Evolutionary conservation across 2,888 invertebrate genomes (phyloP).

Genomic region (Ischnus inquisitorius): DNA sequence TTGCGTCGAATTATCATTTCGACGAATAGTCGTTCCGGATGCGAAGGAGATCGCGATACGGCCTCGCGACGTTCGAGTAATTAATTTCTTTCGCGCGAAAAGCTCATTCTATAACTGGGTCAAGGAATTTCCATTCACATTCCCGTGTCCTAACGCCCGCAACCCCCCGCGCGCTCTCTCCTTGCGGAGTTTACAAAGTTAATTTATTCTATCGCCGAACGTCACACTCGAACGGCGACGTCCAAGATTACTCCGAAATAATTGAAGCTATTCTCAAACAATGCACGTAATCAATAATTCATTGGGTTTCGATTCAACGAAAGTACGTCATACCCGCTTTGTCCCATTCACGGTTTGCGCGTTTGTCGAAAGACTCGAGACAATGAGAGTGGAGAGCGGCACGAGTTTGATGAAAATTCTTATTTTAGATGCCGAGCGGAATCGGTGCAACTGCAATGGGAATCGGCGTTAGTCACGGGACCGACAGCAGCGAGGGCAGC

Average conservation of each 20-base stretch:
- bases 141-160: neutral
- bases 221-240: neutral
- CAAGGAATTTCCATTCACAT: slow-evolving; percentile 3
- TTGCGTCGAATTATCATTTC: slow-evolving; percentile 1
- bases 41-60: neutral
- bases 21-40: neutral
- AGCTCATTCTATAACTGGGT: neutral
- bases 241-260: slow-evolving; percentile 24
- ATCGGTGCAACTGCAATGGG: slow-evolving; percentile 84
- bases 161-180: neutral
- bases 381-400: slow-evolving; percentile 21
- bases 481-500: slow-evolving; percentile 82
- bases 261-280: slow-evolving; percentile 66
- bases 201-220: neutral
- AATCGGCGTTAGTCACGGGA: slow-evolving; percentile 83
- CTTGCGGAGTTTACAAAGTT: neutral
- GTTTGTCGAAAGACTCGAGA: neutral
- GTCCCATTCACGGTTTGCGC: neutral
- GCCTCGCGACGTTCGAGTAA: neutral
- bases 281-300: slow-evolving; percentile 64
- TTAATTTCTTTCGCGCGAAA: neutral
- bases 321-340: slow-evolving; percentile 18
- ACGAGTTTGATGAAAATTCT: slow-evolving; percentile 45
- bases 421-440: slow-evolving; percentile 84
- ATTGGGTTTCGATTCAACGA: slow-evolving; percentile 19